phyloP scores from a whole-genome alignment of 2,888 invertebrate genomes.

The Drosophila aldrichi region DNA sequence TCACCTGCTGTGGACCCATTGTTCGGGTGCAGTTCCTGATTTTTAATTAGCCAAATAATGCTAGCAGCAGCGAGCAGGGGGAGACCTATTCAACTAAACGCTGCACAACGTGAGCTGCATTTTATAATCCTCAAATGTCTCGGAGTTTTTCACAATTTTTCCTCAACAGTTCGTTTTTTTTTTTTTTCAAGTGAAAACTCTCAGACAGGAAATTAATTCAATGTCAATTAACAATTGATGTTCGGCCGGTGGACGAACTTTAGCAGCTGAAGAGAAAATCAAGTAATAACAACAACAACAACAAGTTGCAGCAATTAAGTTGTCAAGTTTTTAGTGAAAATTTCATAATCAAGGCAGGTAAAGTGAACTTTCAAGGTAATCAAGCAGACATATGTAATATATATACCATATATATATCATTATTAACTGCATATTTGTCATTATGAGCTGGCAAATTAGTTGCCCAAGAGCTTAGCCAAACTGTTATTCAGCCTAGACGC shows the following conservation, averaged over 20 bases:
- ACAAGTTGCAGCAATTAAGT: slow-evolving; percentile 38
- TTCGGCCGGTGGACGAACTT: slow-evolving; percentile 50
- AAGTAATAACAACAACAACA: slow-evolving; percentile 9
- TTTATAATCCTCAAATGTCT: slow-evolving; percentile 15
- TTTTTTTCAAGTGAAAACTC: slow-evolving; percentile 4
- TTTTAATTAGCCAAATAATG: slow-evolving; percentile 71
- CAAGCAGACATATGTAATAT: background rate
- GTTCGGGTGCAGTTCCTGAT: slow-evolving; percentile 72
- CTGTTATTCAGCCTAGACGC: background rate
- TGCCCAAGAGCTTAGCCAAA: background rate
- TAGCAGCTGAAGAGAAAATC: slow-evolving; percentile 44
- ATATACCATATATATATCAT: slow-evolving; percentile 9
- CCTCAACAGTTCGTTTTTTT: background rate
- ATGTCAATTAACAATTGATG: slow-evolving; percentile 57
- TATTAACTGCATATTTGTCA: background rate
- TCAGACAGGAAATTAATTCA: slow-evolving; percentile 68
- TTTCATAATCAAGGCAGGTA: slow-evolving; percentile 45
- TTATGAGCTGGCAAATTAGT: background rate
- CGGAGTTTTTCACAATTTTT: slow-evolving; percentile 1
- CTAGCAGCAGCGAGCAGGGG: slow-evolving; percentile 27
- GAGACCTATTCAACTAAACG: slow-evolving; percentile 2
- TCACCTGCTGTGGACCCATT: slow-evolving; percentile 38
- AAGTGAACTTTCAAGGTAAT: slow-evolving; percentile 45
- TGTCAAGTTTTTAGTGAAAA: slow-evolving; percentile 53
- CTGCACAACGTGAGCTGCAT: slow-evolving; percentile 61